A percentile compares a stretch with the other conserved stretches of the same genome.
Evolutionary conservation across 2,113 vertebrate genomes (phyloP).

Genomic region (Orientallactaga bullata): DNA sequence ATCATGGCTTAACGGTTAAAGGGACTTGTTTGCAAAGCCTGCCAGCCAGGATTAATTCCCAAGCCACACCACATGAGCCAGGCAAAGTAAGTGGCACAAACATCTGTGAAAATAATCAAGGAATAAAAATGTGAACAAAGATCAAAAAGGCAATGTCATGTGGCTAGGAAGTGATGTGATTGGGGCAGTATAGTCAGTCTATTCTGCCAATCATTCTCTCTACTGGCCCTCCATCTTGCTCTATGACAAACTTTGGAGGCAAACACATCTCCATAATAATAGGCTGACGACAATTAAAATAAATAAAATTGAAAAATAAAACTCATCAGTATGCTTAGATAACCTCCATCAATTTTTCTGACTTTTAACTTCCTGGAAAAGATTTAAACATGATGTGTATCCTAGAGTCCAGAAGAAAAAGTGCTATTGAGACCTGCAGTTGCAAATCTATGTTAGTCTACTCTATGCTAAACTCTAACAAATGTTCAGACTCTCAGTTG

Average conservation of each 20-base stretch:
- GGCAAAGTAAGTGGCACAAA: background rate
- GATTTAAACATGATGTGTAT: background rate
- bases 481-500: background rate
- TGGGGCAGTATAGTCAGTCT: background rate
- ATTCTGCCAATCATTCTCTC: background rate
- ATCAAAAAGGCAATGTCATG: rapidly evolving
- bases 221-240: background rate
- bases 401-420: background rate
- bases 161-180: background rate
- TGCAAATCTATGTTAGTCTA: background rate
- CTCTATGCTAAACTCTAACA: background rate
- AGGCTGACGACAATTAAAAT: background rate
- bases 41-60: too few species aligned
- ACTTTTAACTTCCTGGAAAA: background rate
- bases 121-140: background rate
- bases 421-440: background rate
- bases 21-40: too few species aligned
- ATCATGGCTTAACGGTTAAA: too few species aligned
- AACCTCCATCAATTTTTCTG: background rate
- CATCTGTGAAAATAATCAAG: background rate
- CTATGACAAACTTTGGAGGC: background rate
- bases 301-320: background rate
- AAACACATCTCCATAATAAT: background rate
- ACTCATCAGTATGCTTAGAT: background rate
- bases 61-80: too few species aligned